These are phyloP conservation scores for Ceratotherium simum DNA, from an alignment of 2,113 vertebrate genomes.

Conservation along the genomic window DNA sequence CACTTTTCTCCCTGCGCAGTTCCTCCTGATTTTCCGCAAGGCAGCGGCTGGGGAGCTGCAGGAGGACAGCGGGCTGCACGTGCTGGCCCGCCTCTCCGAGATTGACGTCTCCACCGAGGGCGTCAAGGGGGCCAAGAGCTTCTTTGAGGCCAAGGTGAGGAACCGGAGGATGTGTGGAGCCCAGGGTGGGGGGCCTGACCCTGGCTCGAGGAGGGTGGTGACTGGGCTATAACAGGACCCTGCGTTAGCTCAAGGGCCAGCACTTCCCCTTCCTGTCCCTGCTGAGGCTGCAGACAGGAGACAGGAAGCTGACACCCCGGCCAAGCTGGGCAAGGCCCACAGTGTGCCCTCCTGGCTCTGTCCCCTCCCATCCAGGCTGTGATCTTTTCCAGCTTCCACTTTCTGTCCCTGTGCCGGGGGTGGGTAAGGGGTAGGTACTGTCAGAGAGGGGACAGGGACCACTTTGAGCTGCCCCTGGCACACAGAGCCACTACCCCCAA, in stretches of 20 bases:
- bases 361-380: background rate
- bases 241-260: background rate
- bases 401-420: background rate
- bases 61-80: slow-evolving; percentile 94
- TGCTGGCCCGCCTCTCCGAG: slow-evolving; percentile 94
- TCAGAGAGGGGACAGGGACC: background rate
- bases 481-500: background rate
- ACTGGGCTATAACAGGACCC: background rate
- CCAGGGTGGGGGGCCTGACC: background rate
- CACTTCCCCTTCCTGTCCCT: background rate
- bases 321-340: background rate
- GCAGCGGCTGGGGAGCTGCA: slow-evolving; percentile 94
- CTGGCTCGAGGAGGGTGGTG: rapidly evolving
- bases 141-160: slow-evolving; percentile 98
- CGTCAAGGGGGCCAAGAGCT: slow-evolving; percentile 96
- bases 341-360: rapidly evolving
- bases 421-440: background rate
- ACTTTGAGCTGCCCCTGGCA: background rate
- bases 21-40: slow-evolving; percentile 97
- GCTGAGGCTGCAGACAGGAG: background rate
- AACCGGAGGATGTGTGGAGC: background rate
- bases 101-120: slow-evolving; percentile 96
- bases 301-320: rapidly evolving
- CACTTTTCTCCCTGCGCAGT: slow-evolving; percentile 83
- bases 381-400: background rate